Base-by-base conservation (phyloP, 2,888 invertebrate genomes). In the Xylocampa areola region DNA sequence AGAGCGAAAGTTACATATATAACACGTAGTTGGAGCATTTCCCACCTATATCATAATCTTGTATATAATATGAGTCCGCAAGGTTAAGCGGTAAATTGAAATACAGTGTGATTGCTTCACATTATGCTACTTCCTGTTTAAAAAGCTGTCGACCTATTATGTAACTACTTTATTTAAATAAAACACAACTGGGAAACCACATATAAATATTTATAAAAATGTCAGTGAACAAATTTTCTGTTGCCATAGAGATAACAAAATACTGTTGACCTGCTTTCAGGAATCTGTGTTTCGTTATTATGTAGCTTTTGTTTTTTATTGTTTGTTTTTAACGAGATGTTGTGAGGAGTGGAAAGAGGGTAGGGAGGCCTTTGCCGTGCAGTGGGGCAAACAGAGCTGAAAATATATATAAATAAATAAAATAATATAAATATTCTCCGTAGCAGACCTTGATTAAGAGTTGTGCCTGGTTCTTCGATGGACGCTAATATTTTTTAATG, bases 51-150 rank as follows among this genome's bases (percentile, higher is more conserved):
- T 33, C 51, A 57, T 50, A 37, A 65, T 59, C 39, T 51, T 23
- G 50, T 48, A 41, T 43, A 32, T 39, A 36, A 45, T 35, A 39
- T 21, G 47, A 11, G 13, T 32, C 50, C 5, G 35, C 74, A 74
- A 75, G 74, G 74, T 62, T 67, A 49, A 29, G 50, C 53, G 52
- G 69, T 65, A 62, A 68, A 70, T 70, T 73, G 62, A 49, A 45
- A 53, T 41, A 60, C 27, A 29, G 17, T 29, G 10, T 36, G 48
- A 45, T 55, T 52, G 51, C 48, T 59, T 65, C 50, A 43, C 52
- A 58, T 63, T 52, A 47, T 45, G 25, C 33, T 59, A 58, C 30
- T 70, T 70, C 70, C 70, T 70, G 55, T 54, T 69, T 44, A 57
- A 55, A 50, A 47, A 58, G 47, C 47, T 25, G 43, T 29, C 50